phyloP scores from a whole-genome alignment of 92 coral and sea anemone genomes.

The Plumapathes pennacea region DNA sequence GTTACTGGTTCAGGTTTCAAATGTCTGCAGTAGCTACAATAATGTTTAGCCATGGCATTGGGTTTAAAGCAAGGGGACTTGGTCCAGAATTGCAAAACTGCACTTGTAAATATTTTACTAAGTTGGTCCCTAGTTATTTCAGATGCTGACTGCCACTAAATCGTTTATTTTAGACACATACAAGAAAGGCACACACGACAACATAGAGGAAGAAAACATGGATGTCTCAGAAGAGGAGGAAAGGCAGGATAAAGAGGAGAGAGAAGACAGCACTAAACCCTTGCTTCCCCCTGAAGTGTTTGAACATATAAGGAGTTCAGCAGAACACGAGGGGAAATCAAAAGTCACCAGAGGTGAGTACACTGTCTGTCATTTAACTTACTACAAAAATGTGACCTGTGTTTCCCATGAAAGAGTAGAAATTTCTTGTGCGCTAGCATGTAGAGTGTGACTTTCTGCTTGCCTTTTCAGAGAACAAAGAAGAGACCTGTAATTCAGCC shows the following conservation, averaged over 20 bases:
- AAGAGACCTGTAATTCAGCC: slow-evolving; percentile 9
- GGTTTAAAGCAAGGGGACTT: no score
- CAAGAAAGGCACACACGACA: slow-evolving; percentile 71
- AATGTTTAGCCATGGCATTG: no score
- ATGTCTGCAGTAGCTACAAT: no score
- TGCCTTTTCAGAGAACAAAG: slow-evolving; percentile 23
- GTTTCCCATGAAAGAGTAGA: no score
- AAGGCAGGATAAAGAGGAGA: slow-evolving; percentile 21
- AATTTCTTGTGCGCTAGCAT: not conserved
- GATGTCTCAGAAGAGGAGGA: slow-evolving; percentile 58
- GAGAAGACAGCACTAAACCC: slow-evolving; percentile 14
- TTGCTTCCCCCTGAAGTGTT: slow-evolving; percentile 88
- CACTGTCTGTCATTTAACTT: no score
- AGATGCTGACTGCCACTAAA: no score
- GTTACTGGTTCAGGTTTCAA: no score
- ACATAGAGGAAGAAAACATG: slow-evolving; percentile 47
- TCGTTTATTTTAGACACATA: slow-evolving; percentile 54
- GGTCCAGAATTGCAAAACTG: no score
- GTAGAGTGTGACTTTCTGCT: not conserved
- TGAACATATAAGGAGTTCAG: slow-evolving; percentile 44
- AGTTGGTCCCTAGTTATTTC: no score
- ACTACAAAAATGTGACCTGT: no score
- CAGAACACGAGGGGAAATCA: slow-evolving; percentile 30
- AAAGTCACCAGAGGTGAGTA: not conserved
- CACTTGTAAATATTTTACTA: no score